phyloP scores from a whole-genome alignment of 2,113 vertebrate species.

The Salvelinus alpinus region DNA sequence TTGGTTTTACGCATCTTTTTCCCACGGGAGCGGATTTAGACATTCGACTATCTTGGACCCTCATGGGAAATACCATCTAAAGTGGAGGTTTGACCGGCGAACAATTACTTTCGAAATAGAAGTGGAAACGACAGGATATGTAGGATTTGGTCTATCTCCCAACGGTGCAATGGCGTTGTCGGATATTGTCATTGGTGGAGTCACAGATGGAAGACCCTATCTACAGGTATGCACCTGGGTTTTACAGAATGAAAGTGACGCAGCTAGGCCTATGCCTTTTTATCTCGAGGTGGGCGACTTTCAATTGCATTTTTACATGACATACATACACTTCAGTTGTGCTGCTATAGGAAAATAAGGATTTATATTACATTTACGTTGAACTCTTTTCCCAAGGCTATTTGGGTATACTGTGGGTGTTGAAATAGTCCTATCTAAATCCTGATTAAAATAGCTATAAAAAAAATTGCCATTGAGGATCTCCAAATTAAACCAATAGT shows the following conservation, averaged over 20 bases:
- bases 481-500: too few relatives aligned
- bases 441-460: too few relatives aligned
- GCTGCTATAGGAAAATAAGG: too few relatives aligned
- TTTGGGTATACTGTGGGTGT: too few relatives aligned
- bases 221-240: conserved; percentile 71
- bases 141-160: conserved; percentile 85
- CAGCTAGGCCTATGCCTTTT: neutral
- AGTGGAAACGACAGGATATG: conserved; percentile 81
- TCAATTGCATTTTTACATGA: too few relatives aligned
- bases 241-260: neutral
- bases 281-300: too few relatives aligned
- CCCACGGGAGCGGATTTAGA: conserved; percentile 45
- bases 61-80: conserved; percentile 72
- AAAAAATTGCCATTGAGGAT: too few relatives aligned
- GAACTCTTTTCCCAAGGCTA: too few relatives aligned
- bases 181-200: conserved; percentile 83
- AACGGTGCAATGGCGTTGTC: conserved; percentile 81
- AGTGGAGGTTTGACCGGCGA: conserved; percentile 71
- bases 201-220: conserved; percentile 79
- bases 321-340: too few relatives aligned
- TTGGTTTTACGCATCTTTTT: conserved; percentile 20
- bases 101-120: conserved; percentile 76
- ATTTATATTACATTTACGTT: too few relatives aligned
- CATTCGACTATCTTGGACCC: conserved; percentile 76
- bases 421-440: too few relatives aligned